Evolutionary conservation across 1,140 invertebrate genomes (phyloP), one percentile per base, ranked within the genome.

Genomic region (Adelges cooleyi): DNA sequence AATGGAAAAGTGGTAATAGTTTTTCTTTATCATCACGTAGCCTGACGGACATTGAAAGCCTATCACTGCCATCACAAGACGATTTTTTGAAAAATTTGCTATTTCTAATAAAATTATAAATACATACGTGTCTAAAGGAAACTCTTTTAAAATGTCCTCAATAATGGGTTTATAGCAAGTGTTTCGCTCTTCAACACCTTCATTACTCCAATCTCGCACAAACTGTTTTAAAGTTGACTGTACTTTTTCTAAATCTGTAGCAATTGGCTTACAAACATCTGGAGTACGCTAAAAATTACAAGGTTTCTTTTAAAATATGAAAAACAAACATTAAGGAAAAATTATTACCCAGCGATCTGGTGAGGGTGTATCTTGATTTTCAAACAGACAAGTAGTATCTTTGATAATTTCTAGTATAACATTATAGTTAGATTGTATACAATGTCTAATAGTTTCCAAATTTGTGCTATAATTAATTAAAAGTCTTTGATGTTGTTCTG

Each of bases 191-290:
- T 79, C 74, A 3, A 80, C 80, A 0, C 95, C 95, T 65, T 86
- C 84, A 0, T 77, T 74, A 71, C 90, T 93, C 96, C 96, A 99
- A 76, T 99, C 96, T 22, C 96, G 78, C 5, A 93, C 89, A 72
- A 99, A 83, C 73, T 98, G 93, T 74, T 96, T 96, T 66, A 99
- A 78, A 4, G 93, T 92, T 25, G 89, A 88, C 73, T 93, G 88
- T 3, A 96, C 89, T 75, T 93, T 91, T 69, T 90, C 87, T 71
- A 88, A 82, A 73, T 87, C 86, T 66, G 77, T 71, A 49, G 62
- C 42, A 70, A 33, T 73, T 67, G 40, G 72, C 70, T 62, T 71
- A 66, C 29, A 74, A 74, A 46, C 13, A 69, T 66, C 62, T 56
- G 17, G 22, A 52, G 42, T 44, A 66, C 67, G 59, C 67, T 66